phyloP scores from a whole-genome alignment of 2,797 vertebrate genomes.

The Psittacula echo region DNA sequence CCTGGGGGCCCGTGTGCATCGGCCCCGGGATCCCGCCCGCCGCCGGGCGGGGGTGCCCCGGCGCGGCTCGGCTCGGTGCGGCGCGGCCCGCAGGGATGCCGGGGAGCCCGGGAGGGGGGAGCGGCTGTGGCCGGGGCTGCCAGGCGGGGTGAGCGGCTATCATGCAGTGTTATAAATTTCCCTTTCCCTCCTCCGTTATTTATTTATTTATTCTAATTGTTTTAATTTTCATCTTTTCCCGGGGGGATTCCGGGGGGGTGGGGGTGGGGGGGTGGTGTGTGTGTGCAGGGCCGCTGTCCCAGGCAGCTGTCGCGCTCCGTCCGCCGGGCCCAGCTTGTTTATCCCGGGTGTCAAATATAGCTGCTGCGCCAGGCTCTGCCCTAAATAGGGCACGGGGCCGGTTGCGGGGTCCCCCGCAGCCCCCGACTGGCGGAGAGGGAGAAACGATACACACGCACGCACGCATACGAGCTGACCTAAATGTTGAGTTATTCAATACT shows the following conservation, averaged over 20 bases:
- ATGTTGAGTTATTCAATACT: not conserved
- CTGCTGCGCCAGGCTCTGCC: conserved; percentile 82
- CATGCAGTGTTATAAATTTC: conserved; percentile 77
- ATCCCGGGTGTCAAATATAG: conserved; percentile 87
- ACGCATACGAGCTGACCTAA: conserved; percentile 14
- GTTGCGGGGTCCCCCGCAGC: not conserved
- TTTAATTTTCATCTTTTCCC: not conserved
- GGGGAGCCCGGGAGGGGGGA: not conserved
- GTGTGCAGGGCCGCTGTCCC: conserved; percentile 55
- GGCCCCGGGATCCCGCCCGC: not conserved
- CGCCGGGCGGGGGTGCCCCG: not conserved
- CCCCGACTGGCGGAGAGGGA: not conserved
- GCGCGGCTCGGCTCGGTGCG: not conserved
- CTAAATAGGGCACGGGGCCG: conserved; percentile 83
- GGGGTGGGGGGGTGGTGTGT: not conserved
- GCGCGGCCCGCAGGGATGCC: conserved; percentile 20
- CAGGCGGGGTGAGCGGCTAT: not conserved
- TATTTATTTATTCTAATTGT: not conserved
- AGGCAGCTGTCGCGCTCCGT: conserved; percentile 89
- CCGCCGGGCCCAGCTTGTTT: conserved; percentile 86
- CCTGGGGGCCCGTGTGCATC: not conserved
- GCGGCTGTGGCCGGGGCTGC: not conserved
- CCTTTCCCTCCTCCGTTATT: not conserved
- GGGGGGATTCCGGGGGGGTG: not conserved
- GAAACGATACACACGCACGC: not conserved